Percentiles rank a stretch among this genome's conserved stretches.
phyloP scores from a whole-genome alignment of 1,140 invertebrate species.

The Drosophila sucinea region DNA sequence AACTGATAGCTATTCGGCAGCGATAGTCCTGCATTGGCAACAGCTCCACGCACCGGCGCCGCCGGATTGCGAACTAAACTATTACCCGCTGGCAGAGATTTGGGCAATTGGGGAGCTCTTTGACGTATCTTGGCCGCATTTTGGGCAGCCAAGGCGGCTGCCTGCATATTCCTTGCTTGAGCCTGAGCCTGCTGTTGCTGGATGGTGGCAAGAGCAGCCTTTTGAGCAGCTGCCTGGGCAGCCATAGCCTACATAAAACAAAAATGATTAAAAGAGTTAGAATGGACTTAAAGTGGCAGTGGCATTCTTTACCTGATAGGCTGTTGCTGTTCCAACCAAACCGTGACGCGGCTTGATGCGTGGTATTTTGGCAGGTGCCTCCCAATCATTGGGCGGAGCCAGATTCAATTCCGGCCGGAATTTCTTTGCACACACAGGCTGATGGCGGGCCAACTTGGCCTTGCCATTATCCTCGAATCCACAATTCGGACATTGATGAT shows the following conservation, averaged over 20 bases:
- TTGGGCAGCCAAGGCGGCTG: conserved; percentile 74
- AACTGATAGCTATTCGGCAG: conserved; percentile 80
- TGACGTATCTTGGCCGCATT: conserved; percentile 78
- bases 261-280: neutral
- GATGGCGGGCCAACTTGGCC: conserved; percentile 94
- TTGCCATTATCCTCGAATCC: conserved; percentile 97
- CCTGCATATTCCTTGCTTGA: conserved; percentile 76
- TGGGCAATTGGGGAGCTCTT: conserved; percentile 61
- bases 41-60: conserved; percentile 56
- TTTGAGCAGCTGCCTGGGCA: conserved; percentile 81
- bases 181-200: conserved; percentile 75
- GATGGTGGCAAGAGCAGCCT: conserved; percentile 78
- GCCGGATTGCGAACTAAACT: conserved; percentile 62
- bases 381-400: conserved; percentile 93
- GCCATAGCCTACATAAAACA: conserved; percentile 73
- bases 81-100: conserved; percentile 46
- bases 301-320: conserved; percentile 70
- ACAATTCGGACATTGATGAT: conserved; percentile 96
- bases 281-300: neutral
- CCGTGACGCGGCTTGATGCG: conserved; percentile 81
- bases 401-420: conserved; percentile 94
- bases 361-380: conserved; percentile 95
- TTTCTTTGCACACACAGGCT: conserved; percentile 94
- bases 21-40: conserved; percentile 53
- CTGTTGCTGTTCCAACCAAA: conserved; percentile 81